Conservation (phyloP, 2,888 invertebrate genomes). For the Lottia gigantea region DNA sequence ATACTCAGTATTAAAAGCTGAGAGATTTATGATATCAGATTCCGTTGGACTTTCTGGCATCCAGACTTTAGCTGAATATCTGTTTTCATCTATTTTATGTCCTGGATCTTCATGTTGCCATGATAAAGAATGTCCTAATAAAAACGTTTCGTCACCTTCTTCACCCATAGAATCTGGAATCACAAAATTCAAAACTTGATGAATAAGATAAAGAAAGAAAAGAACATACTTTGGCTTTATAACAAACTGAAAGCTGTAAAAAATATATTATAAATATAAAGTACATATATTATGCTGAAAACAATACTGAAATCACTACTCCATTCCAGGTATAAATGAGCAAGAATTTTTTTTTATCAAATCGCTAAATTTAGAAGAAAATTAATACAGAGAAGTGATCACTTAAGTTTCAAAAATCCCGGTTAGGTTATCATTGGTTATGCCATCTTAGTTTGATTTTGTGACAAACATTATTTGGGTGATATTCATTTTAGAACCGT, state of each 20-base stretch:
- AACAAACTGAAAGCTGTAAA: neutral
- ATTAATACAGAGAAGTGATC: too few relatives aligned
- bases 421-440: too few relatives aligned
- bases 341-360: too few relatives aligned
- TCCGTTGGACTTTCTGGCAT: conserved; percentile 73
- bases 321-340: too few relatives aligned
- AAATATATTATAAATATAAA: neutral
- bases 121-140: conserved; percentile 82
- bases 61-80: conserved; percentile 91
- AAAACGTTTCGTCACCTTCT: conserved; percentile 28
- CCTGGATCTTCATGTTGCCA: conserved; percentile 80
- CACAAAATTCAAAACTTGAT: neutral
- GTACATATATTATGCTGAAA: neutral
- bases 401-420: too few relatives aligned
- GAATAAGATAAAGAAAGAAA: neutral
- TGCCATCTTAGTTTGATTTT: too few relatives aligned
- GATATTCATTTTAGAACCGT: too few relatives aligned
- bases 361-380: too few relatives aligned
- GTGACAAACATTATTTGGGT: too few relatives aligned
- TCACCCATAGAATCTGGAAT: conserved; percentile 33
- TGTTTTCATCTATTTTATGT: conserved; percentile 69
- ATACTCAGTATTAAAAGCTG: conserved; percentile 34
- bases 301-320: too few relatives aligned
- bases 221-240: neutral
- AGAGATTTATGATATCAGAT: conserved; percentile 49